These are phyloP conservation scores for Phenganax marumi DNA, from an alignment of 92 coral and sea anemone genomes.

Conservation along the genomic window DNA sequence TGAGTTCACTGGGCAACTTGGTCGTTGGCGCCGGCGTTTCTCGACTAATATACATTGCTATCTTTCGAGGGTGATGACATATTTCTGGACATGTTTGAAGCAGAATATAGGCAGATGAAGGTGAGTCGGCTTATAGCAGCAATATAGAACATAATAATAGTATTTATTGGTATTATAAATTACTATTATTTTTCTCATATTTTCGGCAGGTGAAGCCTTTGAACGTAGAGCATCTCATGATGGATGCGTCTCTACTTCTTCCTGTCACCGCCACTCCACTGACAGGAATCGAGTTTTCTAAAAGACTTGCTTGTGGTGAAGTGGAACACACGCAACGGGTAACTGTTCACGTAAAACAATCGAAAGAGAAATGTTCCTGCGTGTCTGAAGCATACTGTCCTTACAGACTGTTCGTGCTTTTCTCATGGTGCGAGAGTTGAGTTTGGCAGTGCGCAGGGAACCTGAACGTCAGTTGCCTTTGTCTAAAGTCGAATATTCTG, in stretches of 20 bases:
- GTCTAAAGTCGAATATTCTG: constrained; percentile 96
- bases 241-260: constrained; percentile 89
- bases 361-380: background rate
- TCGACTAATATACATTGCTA: background rate
- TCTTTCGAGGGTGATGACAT: constrained; percentile 81
- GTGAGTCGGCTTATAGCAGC: constrained; percentile 32
- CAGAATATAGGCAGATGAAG: constrained; percentile 93
- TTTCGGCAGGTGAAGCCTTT: constrained; percentile 80
- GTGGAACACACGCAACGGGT: constrained; percentile 97
- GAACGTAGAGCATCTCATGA: constrained; percentile 83
- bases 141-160: background rate
- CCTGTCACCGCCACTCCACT: constrained; percentile 97
- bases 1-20: constrained; percentile 7
- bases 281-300: constrained; percentile 95
- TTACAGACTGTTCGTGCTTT: constrained; percentile 88
- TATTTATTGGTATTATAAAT: background rate
- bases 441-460: constrained; percentile 71
- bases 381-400: background rate
- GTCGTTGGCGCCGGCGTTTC: too few species aligned
- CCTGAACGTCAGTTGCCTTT: constrained; percentile 84
- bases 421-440: constrained; percentile 88
- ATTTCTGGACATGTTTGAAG: constrained; percentile 97
- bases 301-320: constrained; percentile 97
- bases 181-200: too few species aligned
- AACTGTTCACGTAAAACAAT: constrained; percentile 11